Percentiles rank a stretch among this genome's conserved stretches.
Evolutionary conservation across 2,888 invertebrate species (phyloP).

Genomic region (Sinohyriopsis cumingii): DNA sequence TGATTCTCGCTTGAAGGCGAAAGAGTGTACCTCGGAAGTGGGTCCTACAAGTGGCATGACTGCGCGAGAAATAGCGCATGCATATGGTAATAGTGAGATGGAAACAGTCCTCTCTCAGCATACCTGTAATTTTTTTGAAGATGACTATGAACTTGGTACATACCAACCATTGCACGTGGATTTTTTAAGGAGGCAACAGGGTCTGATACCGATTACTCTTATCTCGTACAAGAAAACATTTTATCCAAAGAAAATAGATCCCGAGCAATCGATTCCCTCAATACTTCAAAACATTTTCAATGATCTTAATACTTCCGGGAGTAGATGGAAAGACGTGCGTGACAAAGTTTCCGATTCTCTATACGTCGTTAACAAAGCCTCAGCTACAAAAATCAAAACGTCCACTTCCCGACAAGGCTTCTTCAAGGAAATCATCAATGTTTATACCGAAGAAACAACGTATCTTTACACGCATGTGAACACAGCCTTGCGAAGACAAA

Average conservation of each 20-base stretch:
- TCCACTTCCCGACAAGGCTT: constrained; percentile 8
- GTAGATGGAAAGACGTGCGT: constrained; percentile 11
- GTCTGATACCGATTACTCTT: constrained; percentile 14
- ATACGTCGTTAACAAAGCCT: constrained; percentile 2
- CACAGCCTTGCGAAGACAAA: constrained; percentile 23
- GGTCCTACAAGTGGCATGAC: constrained; percentile 22
- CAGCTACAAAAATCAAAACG: not conserved
- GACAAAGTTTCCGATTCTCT: constrained; percentile 20
- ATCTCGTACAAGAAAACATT: constrained; percentile 18
- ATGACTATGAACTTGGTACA: no score
- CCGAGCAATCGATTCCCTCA: constrained; percentile 2
- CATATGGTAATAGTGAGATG: constrained; percentile 20
- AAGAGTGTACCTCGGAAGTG: constrained; percentile 29
- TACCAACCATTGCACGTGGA: no score
- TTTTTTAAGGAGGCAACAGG: constrained; percentile 6
- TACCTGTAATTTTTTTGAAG: not conserved
- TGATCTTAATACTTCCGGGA: constrained; percentile 1
- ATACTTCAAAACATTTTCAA: constrained; percentile 9
- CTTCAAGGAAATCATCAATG: constrained; percentile 10
- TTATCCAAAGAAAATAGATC: constrained; percentile 6
- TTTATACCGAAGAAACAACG: constrained; percentile 20
- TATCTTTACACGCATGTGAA: constrained; percentile 19
- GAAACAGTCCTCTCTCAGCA: constrained; percentile 11
- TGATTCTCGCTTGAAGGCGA: constrained; percentile 27
- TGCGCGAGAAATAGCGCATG: constrained; percentile 31